Conservation (phyloP, 2,888 invertebrate genomes). For the Ichneumoninae sp. region DNA sequence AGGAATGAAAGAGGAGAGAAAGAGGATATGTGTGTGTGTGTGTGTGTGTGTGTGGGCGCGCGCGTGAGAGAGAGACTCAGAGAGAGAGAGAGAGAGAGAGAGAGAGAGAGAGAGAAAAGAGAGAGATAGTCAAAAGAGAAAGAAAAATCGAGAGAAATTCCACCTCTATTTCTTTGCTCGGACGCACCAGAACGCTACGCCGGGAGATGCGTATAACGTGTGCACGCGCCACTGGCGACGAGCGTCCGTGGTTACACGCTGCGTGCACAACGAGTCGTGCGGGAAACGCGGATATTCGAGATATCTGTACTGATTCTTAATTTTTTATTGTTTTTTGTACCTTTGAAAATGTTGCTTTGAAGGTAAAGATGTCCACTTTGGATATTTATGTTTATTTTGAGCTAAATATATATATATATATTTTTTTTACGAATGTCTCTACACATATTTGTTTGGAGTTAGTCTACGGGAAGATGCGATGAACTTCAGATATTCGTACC, state of each 20-base stretch:
- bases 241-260: conserved; percentile 68
- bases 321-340: not conserved
- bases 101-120: conserved; percentile 24
- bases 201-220: conserved; percentile 45
- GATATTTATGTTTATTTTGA: too few species aligned
- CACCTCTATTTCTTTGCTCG: conserved; percentile 37
- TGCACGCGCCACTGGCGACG: conserved; percentile 66
- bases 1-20: conserved; percentile 64
- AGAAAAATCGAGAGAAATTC: conserved; percentile 37
- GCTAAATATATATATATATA: not conserved
- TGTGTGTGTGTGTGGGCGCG: too few species aligned
- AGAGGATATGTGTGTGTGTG: too few species aligned
- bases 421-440: not conserved
- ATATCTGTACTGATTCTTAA: not conserved
- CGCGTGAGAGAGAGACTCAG: conserved; percentile 64
- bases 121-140: conserved; percentile 17
- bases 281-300: conserved; percentile 44
- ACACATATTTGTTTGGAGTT: not conserved
- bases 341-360: not conserved
- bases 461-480: not conserved
- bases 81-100: conserved; percentile 25
- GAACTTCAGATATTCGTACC: not conserved
- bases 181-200: conserved; percentile 41
- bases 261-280: conserved; percentile 65
- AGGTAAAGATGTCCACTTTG: too few species aligned